These are phyloP conservation scores for Alca torda DNA, from an alignment of 2,797 vertebrate species.

Conservation along the genomic window DNA sequence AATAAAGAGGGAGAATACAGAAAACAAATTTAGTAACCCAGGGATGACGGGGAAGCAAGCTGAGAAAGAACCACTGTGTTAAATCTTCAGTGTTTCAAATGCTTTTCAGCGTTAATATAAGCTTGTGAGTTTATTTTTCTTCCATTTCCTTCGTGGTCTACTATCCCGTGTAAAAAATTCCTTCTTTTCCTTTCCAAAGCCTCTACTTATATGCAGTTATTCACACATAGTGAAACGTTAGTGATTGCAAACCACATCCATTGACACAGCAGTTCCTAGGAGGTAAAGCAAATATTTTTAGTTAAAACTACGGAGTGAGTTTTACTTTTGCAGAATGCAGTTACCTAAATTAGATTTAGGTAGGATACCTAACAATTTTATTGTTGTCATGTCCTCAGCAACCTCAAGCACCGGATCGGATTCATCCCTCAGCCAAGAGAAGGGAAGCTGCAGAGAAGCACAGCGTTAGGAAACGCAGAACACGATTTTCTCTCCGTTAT, in stretches of 20 bases:
- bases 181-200: background rate
- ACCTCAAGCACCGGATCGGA: background rate
- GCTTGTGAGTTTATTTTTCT: background rate
- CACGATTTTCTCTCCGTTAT: background rate
- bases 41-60: background rate
- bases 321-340: background rate
- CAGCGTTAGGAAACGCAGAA: background rate
- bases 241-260: background rate
- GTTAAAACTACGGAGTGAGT: background rate
- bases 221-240: background rate
- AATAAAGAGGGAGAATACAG: background rate
- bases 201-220: background rate
- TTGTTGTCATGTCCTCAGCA: background rate
- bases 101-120: background rate
- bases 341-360: background rate
- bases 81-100: background rate
- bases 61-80: background rate
- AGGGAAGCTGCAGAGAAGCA: background rate
- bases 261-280: background rate
- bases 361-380: background rate
- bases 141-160: background rate
- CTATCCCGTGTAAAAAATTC: background rate
- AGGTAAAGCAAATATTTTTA: slow-evolving; percentile 8
- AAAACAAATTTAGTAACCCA: background rate
- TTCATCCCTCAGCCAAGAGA: background rate